phyloP scores from a whole-genome alignment of 2,113 vertebrate species.

The Neolamprologus ventralis region DNA sequence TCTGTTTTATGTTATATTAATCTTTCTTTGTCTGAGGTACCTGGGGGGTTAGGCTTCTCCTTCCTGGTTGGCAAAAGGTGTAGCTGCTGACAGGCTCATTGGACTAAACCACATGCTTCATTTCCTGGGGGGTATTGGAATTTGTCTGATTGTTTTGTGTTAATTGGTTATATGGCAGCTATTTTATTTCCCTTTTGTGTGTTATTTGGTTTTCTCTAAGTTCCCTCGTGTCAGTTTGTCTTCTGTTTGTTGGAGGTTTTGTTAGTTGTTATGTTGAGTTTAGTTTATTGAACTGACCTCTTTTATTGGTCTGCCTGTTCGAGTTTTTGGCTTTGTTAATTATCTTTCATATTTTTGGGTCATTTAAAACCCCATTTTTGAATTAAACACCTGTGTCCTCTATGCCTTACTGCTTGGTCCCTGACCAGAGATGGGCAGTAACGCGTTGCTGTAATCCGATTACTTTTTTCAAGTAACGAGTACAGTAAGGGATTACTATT shows the following conservation, averaged over 20 bases:
- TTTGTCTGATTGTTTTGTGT: background rate
- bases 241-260: background rate
- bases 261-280: background rate
- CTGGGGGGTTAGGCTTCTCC: background rate
- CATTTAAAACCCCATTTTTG: background rate
- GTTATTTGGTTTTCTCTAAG: background rate
- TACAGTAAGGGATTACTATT: too few relatives aligned
- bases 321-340: background rate
- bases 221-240: background rate
- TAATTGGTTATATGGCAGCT: background rate
- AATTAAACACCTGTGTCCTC: background rate
- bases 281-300: background rate
- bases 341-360: background rate
- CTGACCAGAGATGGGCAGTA: too few relatives aligned
- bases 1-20: background rate
- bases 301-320: accelerated
- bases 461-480: too few relatives aligned
- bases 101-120: background rate
- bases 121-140: background rate
- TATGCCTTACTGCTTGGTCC: background rate
- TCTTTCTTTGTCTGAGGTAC: background rate
- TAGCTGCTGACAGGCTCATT: background rate
- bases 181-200: background rate
- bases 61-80: background rate
- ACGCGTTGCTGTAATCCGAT: too few relatives aligned